Percentiles rank a stretch among this genome's conserved stretches.
Conservation (phyloP, 2,888 invertebrate species). For the Schizaphis graminum region DNA sequence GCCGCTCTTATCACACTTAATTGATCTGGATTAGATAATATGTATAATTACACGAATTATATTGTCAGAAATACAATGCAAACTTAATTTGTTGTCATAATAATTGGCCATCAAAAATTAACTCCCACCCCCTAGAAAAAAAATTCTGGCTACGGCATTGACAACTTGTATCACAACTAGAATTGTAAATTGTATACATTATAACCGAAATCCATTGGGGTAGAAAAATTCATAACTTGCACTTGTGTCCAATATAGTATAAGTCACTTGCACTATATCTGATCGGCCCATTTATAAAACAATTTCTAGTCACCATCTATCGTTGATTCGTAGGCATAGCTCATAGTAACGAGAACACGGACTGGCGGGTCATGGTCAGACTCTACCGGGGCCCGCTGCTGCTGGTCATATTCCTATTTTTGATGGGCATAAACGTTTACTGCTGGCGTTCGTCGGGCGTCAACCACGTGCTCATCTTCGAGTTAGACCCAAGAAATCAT, state of each 20-base stretch:
- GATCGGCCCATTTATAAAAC: neutral
- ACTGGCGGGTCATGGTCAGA: constrained; percentile 88
- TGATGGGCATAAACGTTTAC: constrained; percentile 96
- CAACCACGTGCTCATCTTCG: constrained; percentile 97
- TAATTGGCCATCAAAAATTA: no score
- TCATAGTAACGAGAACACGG: constrained; percentile 75
- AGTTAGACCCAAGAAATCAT: constrained; percentile 95
- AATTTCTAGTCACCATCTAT: neutral
- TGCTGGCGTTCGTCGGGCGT: constrained; percentile 98
- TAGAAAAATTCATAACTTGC: neutral
- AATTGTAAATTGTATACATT: neutral
- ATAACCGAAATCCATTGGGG: neutral
- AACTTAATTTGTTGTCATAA: no score
- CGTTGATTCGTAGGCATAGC: constrained; percentile 77
- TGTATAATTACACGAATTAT: no score
- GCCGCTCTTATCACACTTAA: no score
- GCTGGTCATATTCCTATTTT: constrained; percentile 90
- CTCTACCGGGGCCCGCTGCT: constrained; percentile 95
- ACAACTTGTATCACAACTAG: neutral
- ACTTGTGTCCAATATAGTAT: neutral
- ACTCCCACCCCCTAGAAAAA: no score
- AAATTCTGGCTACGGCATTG: no score
- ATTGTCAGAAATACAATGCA: no score
- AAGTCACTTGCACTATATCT: neutral
- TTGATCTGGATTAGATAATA: no score